Conservation (phyloP, 1,140 invertebrate species). For the Apis laboriosa region DNA sequence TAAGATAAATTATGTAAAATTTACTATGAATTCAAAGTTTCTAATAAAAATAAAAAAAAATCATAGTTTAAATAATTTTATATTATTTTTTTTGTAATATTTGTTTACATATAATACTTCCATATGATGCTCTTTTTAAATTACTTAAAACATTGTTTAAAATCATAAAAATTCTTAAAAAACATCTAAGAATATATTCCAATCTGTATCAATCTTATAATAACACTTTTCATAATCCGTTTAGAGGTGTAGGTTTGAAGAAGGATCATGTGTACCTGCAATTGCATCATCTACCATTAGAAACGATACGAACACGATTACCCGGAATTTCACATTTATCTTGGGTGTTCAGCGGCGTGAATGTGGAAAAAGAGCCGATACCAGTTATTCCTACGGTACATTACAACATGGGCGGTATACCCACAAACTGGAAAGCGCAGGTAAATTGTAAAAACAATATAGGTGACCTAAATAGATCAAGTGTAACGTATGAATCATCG, state of each 20-base stretch:
- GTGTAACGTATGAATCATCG: background rate
- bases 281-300: conserved; percentile 88
- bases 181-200: too few species aligned
- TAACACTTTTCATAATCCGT: conserved; percentile 11
- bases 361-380: conserved; percentile 91
- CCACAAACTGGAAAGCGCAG: conserved; percentile 92
- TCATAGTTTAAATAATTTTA: too few species aligned
- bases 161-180: too few species aligned
- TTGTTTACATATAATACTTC: too few species aligned
- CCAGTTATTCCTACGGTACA: conserved; percentile 94
- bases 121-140: too few species aligned
- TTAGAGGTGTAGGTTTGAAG: conserved; percentile 87
- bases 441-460: conserved; percentile 76
- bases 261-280: conserved; percentile 93
- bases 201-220: too few species aligned
- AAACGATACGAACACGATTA: conserved; percentile 84
- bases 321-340: conserved; percentile 87
- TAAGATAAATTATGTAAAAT: too few species aligned
- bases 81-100: too few species aligned
- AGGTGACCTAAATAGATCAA: too few species aligned
- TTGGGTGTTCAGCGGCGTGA: conserved; percentile 93
- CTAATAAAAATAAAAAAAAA: too few species aligned
- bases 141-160: too few species aligned
- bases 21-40: too few species aligned
- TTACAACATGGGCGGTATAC: conserved; percentile 94